phyloP scores from a whole-genome alignment of 2,888 invertebrate species.

The Kuschelorhynchus macadamiae region DNA sequence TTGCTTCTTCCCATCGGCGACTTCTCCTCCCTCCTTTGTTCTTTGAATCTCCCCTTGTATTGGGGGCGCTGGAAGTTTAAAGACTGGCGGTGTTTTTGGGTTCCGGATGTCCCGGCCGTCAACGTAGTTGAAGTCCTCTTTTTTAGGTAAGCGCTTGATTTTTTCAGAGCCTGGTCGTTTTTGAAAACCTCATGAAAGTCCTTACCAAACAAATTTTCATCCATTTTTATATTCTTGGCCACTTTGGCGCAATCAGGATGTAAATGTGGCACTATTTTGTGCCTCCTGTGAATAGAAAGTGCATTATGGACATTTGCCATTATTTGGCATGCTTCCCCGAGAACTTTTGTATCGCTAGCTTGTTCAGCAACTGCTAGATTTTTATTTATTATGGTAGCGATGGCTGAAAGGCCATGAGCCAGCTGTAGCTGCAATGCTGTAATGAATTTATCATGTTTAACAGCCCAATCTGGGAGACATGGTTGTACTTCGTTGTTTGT shows the following conservation, averaged over 20 bases:
- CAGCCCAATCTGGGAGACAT: constrained; percentile 6
- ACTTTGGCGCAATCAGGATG: not conserved
- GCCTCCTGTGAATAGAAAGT: not conserved
- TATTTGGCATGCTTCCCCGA: constrained; percentile 10
- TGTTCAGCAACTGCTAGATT: constrained; percentile 7
- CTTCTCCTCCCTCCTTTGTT: no score
- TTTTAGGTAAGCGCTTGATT: not conserved
- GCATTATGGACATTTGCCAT: constrained; percentile 9
- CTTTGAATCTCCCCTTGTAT: no score
- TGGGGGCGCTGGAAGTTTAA: no score
- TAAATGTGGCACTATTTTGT: not conserved
- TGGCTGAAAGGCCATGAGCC: constrained; percentile 14
- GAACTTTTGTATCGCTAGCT: not conserved
- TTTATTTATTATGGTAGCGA: constrained; percentile 13
- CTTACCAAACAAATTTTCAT: not conserved
- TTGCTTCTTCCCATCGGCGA: no score
- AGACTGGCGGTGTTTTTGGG: no score
- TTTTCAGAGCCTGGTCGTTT: not conserved
- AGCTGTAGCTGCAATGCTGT: constrained; percentile 17
- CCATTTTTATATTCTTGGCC: not conserved
- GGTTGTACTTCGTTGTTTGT: constrained; percentile 21
- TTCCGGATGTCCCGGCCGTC: no score
- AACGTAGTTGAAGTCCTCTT: no score
- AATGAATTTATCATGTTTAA: constrained; percentile 16
- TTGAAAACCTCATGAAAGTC: not conserved